These are phyloP conservation scores for Melanotaenia nigrans DNA, from an alignment of 2,797 vertebrate genomes.

Conservation along the genomic window DNA sequence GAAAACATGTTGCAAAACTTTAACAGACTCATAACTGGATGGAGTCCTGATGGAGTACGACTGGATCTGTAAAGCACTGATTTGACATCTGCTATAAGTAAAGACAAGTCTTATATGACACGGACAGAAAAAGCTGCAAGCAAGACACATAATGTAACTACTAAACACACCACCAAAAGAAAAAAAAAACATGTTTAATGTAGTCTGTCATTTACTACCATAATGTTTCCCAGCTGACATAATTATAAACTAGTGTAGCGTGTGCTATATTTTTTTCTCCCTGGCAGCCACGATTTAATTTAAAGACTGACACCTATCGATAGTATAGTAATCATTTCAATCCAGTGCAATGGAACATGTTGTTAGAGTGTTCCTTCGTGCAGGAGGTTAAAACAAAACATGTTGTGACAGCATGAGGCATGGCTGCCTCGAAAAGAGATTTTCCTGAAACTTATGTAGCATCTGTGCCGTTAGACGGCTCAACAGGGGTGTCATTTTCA, in stretches of 20 bases:
- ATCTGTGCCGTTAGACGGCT: constrained; percentile 31
- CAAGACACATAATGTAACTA: neutral
- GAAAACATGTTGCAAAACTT: neutral
- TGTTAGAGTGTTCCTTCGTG: constrained; percentile 24
- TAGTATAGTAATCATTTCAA: constrained; percentile 30
- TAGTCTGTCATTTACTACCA: constrained; percentile 54
- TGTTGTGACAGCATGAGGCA: constrained; percentile 31
- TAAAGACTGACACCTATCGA: constrained; percentile 38
- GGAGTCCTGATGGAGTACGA: neutral
- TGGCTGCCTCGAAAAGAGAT: constrained; percentile 18
- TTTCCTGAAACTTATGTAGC: constrained; percentile 32
- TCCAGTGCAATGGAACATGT: constrained; percentile 29
- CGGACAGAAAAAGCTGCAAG: constrained; percentile 28
- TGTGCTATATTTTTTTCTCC: constrained; percentile 10
- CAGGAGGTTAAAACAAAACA: constrained; percentile 15
- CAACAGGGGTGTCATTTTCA: constrained; percentile 44
- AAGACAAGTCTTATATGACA: constrained; percentile 17
- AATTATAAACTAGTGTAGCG: constrained; percentile 44
- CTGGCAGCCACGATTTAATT: constrained; percentile 25
- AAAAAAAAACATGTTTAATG: constrained; percentile 30
- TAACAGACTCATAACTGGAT: neutral
- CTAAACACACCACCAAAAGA: constrained; percentile 7
- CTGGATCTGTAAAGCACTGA: constrained; percentile 1
- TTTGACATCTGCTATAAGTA: constrained; percentile 17
- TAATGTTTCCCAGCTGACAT: constrained; percentile 32